Base-by-base conservation (phyloP, 2,113 vertebrate genomes). In the Alces alces region DNA sequence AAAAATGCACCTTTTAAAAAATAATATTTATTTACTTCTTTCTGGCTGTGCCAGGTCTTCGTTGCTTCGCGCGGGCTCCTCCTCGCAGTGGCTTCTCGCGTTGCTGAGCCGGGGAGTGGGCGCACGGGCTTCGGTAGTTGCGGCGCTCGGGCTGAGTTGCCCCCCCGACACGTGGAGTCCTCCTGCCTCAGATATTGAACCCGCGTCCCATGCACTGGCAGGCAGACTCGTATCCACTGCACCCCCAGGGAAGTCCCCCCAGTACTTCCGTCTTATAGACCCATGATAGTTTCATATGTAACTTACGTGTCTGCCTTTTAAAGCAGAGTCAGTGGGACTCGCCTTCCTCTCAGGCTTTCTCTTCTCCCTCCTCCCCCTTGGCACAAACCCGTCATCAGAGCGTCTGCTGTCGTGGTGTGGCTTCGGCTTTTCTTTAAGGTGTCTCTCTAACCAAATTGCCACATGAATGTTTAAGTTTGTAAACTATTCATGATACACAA, bases 261-360 rank as follows among this genome's bases (percentile, higher is more conserved):
- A 27, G 45, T 58, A 91, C 54, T 54, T 92, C 13, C 50, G 23
- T 16, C 61, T 92, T 66, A 21, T 27, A 73, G 73, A n/a, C 14
- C 52, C 28, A 27, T 12, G 3, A 3, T 17, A 16, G 50, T 83
- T 3, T 82, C 76, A 76, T 1, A 57, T 3, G 17, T 25, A 14
- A 52, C 21, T 47, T 4, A 17, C 3, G 0, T 39, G 79, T 79
- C 52, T 90, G 9, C 2, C 30, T 84, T 76, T 43, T 54, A 57
- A 78, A 36, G 17, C 33, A 86, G 45, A 52, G 28, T n/a, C 45
- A 61, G 28, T 6, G 43, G 19, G 28, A n/a, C 8, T 16, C 4
- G 19, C 21, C 13, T 1, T 4, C 27, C 25, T 5, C 28, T 15
- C 47, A 9, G 1, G n/a, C 19, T 5, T 9, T 27, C 36, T 33